These are phyloP conservation scores for Spilosoma lubricipeda DNA, from an alignment of 2,888 invertebrate species.

Conservation along the genomic window DNA sequence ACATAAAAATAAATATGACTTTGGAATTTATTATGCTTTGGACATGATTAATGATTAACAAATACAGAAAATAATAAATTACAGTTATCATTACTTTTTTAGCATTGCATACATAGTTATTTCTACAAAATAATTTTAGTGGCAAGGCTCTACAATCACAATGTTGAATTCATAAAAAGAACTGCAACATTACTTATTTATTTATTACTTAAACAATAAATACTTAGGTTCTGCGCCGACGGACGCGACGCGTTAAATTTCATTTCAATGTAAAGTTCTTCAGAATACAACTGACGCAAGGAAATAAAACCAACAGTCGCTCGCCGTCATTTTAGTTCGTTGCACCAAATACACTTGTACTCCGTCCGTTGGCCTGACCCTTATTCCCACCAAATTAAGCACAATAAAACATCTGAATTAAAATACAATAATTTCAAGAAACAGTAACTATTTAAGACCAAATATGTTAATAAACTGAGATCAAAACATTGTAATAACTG, in stretches of 20 bases:
- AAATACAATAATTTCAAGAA: neutral
- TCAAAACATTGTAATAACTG: neutral
- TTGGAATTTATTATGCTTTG: slow-evolving; percentile 44
- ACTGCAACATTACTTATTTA: neutral
- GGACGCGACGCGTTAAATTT: too few species aligned
- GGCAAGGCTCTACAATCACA: neutral
- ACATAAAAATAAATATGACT: slow-evolving; percentile 20
- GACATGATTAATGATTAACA: slow-evolving; percentile 9
- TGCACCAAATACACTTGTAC: too few species aligned
- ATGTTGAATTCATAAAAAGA: neutral
- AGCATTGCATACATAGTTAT: neutral
- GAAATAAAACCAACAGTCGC: too few species aligned
- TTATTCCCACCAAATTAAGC: neutral
- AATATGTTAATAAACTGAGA: neutral
- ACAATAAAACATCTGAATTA: neutral
- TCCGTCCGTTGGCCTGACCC: too few species aligned
- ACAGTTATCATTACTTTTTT: neutral
- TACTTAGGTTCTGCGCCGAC: neutral
- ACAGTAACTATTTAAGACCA: neutral
- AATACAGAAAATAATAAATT: neutral
- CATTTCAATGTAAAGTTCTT: too few species aligned
- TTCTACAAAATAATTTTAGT: neutral
- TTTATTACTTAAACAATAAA: neutral
- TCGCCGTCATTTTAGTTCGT: too few species aligned
- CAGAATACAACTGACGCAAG: too few species aligned